phyloP scores from a whole-genome alignment of 2,113 vertebrate species.

The Propithecus coquereli region DNA sequence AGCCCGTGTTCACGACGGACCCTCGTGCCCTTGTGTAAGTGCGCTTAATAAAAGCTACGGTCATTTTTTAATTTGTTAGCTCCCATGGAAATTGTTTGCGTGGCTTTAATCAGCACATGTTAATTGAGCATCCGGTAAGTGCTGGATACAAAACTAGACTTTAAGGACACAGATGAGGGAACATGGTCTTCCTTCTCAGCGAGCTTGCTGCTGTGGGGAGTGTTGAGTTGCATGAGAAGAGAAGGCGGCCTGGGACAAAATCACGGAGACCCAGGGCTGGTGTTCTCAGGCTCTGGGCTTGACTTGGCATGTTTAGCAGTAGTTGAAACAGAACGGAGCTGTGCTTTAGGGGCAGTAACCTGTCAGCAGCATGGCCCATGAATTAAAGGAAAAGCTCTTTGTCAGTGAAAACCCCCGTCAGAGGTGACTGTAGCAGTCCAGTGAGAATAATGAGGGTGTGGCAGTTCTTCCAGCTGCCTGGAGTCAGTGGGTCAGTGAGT shows the following conservation, averaged over 20 bases:
- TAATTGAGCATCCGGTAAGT: not conserved
- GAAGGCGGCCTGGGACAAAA: not conserved
- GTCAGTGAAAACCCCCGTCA: not conserved
- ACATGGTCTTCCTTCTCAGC: not conserved
- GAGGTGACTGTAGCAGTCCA: not conserved
- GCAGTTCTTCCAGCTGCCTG: too few species aligned
- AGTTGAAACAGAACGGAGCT: not conserved
- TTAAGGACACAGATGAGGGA: too few species aligned
- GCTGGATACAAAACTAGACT: too few species aligned
- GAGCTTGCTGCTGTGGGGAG: not conserved
- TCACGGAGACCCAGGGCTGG: not conserved
- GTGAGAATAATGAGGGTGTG: too few species aligned
- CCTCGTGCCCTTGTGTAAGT: not conserved
- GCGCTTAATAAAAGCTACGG: not conserved
- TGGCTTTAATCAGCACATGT: not conserved
- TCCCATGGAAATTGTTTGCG: accelerated
- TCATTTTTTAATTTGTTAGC: not conserved
- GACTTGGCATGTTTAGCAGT: not conserved
- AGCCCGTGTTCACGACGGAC: not conserved
- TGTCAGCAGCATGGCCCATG: not conserved
- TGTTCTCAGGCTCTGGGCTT: not conserved
- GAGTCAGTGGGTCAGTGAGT: too few species aligned
- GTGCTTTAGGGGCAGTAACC: too few species aligned
- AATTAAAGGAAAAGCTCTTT: not conserved
- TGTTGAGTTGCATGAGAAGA: not conserved